These are phyloP conservation scores for Nephila pilipes DNA, from an alignment of 1,140 invertebrate species.

Conservation along the genomic window DNA sequence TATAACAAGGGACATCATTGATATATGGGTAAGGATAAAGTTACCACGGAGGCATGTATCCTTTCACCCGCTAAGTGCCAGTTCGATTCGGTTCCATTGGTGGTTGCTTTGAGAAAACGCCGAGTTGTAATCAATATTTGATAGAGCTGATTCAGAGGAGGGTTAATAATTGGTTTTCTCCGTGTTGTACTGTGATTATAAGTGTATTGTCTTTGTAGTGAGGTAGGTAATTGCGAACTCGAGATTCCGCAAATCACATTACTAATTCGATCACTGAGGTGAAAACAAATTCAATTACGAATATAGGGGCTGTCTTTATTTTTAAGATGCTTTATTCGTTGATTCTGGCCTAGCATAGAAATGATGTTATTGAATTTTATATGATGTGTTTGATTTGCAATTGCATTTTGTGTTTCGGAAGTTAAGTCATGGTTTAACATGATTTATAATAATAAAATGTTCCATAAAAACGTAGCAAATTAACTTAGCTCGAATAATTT, in stretches of 20 bases:
- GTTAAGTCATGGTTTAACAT: too few species aligned
- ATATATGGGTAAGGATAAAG: constrained; percentile 25
- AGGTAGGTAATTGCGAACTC: background rate
- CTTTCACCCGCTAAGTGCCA: background rate
- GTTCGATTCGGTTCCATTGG: background rate
- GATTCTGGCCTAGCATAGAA: too few species aligned
- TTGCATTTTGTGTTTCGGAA: too few species aligned
- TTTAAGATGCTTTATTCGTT: too few species aligned
- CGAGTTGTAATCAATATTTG: background rate
- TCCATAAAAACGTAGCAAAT: too few species aligned
- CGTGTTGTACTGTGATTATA: background rate
- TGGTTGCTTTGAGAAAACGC: background rate
- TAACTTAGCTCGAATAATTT: too few species aligned
- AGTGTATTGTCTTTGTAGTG: background rate
- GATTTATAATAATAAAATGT: too few species aligned
- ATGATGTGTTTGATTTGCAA: too few species aligned
- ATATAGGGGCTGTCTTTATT: too few species aligned
- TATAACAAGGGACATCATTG: constrained; percentile 20
- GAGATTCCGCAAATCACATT: background rate
- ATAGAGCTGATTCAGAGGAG: background rate
- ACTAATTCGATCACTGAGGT: background rate
- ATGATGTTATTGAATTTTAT: too few species aligned
- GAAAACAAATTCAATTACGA: too few species aligned
- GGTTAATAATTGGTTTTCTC: background rate
- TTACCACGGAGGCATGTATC: background rate